Base-by-base conservation (phyloP, 2,113 vertebrate genomes). In the Platanista minor region DNA sequence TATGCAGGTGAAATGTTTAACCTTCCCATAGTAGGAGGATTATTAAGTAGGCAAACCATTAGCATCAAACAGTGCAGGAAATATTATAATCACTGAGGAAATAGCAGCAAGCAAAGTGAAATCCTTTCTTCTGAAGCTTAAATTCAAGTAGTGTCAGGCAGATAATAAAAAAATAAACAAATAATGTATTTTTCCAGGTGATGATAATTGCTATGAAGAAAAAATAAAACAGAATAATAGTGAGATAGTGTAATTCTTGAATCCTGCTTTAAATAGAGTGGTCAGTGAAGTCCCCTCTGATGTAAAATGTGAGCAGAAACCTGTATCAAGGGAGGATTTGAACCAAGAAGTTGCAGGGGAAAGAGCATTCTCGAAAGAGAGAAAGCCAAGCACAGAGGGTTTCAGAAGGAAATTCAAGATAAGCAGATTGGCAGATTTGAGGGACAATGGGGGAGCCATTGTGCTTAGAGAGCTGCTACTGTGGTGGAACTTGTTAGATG, bases 391-490 rank as follows among this genome's bases (percentile, higher is more conserved):
- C 13, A 23, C 8, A 77, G 43, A 39, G 1, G 49, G 1, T 77
- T 49, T 84, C 43, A 23, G 39, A 72, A 82, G 13, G 7, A 7
- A 61, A 43, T 33, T 89, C 9, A 62, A 74, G 13, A n/a, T 29
- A 36, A n/a, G 18, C 20, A 39, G 5, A 90, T 82, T 29, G 43
- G 4, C 31, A 46, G 21, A 78, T 31, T 67, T 13, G 25, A 67
- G 9, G 8, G 46, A 18, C 0, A 23, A 10, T 17, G 59, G n/a
- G 13, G 25, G 15, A 64, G 1, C 3, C 13, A 12, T 4, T 15
- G 9, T 29, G 11, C 11, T 6, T 80, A 7, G 18, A 74, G 10
- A 71, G 7, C 39, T 84, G 25, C 2, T 43, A 29, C 14, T n/a
- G 4, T 75, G 23, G 29, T 33, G 8, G 12, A 66, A 15, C 8